Base-by-base conservation (phyloP, 2,888 invertebrate genomes). In the Phyto melanocephala region DNA sequence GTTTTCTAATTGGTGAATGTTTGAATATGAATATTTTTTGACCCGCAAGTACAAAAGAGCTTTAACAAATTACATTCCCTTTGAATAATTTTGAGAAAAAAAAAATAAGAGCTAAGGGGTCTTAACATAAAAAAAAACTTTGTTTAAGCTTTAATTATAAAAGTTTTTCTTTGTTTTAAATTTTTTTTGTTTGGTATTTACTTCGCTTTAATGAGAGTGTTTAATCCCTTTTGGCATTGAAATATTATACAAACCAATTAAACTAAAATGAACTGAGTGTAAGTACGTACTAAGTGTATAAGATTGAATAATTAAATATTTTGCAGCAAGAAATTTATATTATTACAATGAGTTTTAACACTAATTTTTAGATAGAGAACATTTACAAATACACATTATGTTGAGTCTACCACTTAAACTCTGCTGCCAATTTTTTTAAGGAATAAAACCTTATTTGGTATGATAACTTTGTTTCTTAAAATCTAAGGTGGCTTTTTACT, bases 111-210 rank as follows among this genome's bases (percentile, higher is more conserved):
- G 52, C 10, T 28, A 6, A 54, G n/a, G 50, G 13, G n/a, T 28
- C 15, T 28, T 8, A 24, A 15, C 6, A 28, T 8, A 4, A 17
- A 54, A 10, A 28, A 28, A 28, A 24, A 24, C 52, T 47, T 35
- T 35, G 7, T n/a, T 54, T n/a, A 37, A 52, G 40, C 10, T 52
- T 50, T 42, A 45, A 54, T 45, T 74, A 42, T 24, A 75, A 65
- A 75, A 35, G 54, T 65, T 74, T 54, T 63, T 45, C 37, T 50
- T 40, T 50, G n/a, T 24, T 45, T 8, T 42, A 56, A 28, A 22
- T 56, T 35, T 56, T 50, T 15, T 17, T 2, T 17, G 4, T 20
- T 17, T 47, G 0, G 6, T n/a, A 8, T 22, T 47, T 33, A 20
- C n/a, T 15, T 28, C 11, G 33, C 17, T 75, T 54, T 42, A 42